Evolutionary conservation across 2,113 vertebrate genomes (phyloP).

Genomic region (Scomber scombrus): DNA sequence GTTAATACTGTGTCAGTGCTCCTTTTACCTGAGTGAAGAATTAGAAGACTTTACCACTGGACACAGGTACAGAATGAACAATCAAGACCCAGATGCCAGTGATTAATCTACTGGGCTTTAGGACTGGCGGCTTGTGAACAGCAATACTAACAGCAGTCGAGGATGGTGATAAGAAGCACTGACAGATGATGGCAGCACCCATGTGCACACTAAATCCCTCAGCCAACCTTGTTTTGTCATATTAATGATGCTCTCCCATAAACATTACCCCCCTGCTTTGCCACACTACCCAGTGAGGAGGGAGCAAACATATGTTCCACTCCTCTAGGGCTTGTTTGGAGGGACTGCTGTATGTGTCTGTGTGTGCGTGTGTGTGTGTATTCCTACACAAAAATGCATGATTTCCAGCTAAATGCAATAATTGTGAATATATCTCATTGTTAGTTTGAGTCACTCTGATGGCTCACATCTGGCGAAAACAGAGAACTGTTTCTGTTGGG

Average conservation of each 20-base stretch:
- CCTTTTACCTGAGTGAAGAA: not conserved
- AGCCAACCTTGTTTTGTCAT: slow-evolving; percentile 76
- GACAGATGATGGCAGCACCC: slow-evolving; percentile 54
- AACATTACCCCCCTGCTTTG: slow-evolving; percentile 60
- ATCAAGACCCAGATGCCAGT: not conserved
- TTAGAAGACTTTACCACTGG: not conserved
- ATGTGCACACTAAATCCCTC: slow-evolving; percentile 65
- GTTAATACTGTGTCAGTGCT: too few relatives aligned
- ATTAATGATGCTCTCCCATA: slow-evolving; percentile 71
- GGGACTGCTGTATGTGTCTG: slow-evolving; percentile 17
- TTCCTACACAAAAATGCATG: slow-evolving; percentile 26
- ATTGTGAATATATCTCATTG: slow-evolving; percentile 50
- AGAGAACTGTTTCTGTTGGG: slow-evolving; percentile 52
- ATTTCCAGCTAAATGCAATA: slow-evolving; percentile 48
- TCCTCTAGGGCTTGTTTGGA: slow-evolving; percentile 55
- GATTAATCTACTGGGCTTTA: slow-evolving; percentile 22
- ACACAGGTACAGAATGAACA: slow-evolving; percentile 11
- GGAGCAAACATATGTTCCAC: slow-evolving; percentile 68
- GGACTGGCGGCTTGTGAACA: slow-evolving; percentile 41
- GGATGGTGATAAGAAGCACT: slow-evolving; percentile 47
- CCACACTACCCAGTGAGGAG: slow-evolving; percentile 42
- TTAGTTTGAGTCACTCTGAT: slow-evolving; percentile 37
- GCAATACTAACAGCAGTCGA: slow-evolving; percentile 53
- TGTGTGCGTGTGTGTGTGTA: slow-evolving; percentile 17
- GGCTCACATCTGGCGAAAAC: slow-evolving; percentile 72